Evolutionary conservation across 2,888 invertebrate species (phyloP).

Genomic region (Periphyllus acericola): DNA sequence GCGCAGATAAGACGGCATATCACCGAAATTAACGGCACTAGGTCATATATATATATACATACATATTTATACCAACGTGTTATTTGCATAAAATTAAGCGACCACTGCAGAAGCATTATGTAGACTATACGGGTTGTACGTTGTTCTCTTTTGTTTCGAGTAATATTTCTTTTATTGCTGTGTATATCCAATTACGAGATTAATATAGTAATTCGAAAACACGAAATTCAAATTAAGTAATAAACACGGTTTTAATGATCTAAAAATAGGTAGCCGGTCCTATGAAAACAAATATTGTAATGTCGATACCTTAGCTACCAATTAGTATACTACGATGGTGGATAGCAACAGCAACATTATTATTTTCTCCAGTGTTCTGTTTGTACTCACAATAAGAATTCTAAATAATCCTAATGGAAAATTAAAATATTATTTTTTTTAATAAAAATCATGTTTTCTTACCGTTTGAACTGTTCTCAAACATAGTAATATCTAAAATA

Average conservation of each 20-base stretch:
- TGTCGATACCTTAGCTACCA: background rate
- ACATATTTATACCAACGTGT: constrained; percentile 1
- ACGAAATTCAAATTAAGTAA: constrained; percentile 38
- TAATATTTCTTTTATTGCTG: constrained; percentile 23
- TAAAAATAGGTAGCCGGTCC: background rate
- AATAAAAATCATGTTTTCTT: too few relatives aligned
- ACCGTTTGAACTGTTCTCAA: too few relatives aligned
- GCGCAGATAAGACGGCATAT: constrained; percentile 40
- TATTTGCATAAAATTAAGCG: constrained; percentile 60
- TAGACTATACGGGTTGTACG: background rate
- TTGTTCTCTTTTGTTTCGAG: constrained; percentile 19
- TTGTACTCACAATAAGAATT: too few relatives aligned
- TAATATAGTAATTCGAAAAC: constrained; percentile 26
- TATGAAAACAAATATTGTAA: constrained; percentile 28
- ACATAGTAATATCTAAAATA: too few relatives aligned
- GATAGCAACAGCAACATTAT: background rate
- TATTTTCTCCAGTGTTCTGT: background rate
- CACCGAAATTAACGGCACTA: constrained; percentile 49
- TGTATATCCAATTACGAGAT: constrained; percentile 23
- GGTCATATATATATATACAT: constrained; percentile 27
- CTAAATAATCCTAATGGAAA: too few relatives aligned
- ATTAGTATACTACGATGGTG: background rate
- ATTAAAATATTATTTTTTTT: too few relatives aligned
- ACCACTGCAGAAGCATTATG: background rate
- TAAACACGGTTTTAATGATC: constrained; percentile 43